phyloP scores from a whole-genome alignment of 2,888 invertebrate genomes.

The Deilephila elpenor region DNA sequence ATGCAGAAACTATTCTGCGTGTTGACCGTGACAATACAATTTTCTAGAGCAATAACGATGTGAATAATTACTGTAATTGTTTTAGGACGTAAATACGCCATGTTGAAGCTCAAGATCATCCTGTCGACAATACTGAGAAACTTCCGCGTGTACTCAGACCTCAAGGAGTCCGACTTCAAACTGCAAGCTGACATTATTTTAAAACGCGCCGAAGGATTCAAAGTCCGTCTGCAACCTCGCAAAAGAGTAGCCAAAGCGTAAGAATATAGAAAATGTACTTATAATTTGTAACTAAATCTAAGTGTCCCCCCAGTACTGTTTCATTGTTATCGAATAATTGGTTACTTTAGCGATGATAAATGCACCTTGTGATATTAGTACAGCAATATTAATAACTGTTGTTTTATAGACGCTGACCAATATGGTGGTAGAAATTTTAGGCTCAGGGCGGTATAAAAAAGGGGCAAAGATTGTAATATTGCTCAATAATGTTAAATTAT shows the following conservation, averaged over 20 bases:
- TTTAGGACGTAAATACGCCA: constrained; percentile 91
- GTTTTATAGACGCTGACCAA: constrained; percentile 54
- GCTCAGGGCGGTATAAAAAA: constrained; percentile 47
- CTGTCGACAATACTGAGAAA: constrained; percentile 90
- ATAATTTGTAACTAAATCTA: constrained; percentile 8
- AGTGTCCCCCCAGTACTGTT: constrained; percentile 15
- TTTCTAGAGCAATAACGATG: constrained; percentile 6
- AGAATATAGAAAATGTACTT: constrained; percentile 42
- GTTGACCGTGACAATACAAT: not conserved
- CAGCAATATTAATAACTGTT: constrained; percentile 62
- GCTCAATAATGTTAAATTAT: constrained; percentile 59
- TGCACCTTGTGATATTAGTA: constrained; percentile 58
- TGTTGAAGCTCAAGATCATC: constrained; percentile 91
- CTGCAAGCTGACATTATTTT: constrained; percentile 91
- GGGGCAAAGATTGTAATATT: constrained; percentile 49
- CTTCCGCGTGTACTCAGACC: constrained; percentile 88
- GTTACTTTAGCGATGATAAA: constrained; percentile 31
- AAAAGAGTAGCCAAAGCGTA: constrained; percentile 74
- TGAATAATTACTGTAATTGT: constrained; percentile 37
- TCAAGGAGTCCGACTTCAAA: constrained; percentile 88
- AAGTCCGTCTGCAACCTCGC: constrained; percentile 88
- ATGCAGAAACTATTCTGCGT: not conserved
- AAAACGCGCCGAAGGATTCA: constrained; percentile 91
- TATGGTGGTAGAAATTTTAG: constrained; percentile 66
- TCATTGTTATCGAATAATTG: not conserved